Evolutionary conservation across 2,888 invertebrate genomes (phyloP).

Genomic region (Phortica okadai): DNA sequence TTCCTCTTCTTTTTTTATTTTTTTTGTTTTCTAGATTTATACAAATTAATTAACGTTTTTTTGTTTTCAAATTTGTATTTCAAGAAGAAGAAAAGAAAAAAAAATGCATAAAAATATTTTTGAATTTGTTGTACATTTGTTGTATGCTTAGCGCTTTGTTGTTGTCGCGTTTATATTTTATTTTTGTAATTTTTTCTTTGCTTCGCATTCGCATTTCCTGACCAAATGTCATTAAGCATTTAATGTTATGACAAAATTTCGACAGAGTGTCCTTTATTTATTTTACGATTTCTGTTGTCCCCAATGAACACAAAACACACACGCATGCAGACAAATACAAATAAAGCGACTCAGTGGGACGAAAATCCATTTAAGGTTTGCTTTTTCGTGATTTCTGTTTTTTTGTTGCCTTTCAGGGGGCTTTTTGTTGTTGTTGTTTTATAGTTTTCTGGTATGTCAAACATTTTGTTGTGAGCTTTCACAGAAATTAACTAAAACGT

Average conservation of each 20-base stretch:
- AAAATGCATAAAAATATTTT: background rate
- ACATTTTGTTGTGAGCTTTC: conserved; percentile 67
- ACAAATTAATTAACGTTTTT: conserved; percentile 62
- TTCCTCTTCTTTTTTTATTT: background rate
- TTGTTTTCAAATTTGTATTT: background rate
- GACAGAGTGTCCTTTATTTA: conserved; percentile 51
- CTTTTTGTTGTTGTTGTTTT: conserved; percentile 43
- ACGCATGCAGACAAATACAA: background rate
- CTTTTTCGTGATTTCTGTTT: conserved; percentile 62
- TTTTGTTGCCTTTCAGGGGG: conserved; percentile 38
- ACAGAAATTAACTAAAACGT: conserved; percentile 72
- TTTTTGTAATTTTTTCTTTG: background rate
- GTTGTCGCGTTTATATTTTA: background rate
- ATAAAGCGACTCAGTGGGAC: background rate
- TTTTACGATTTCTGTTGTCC: conserved; percentile 25
- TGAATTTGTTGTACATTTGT: background rate
- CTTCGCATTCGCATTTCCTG: conserved; percentile 56
- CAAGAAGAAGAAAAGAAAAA: background rate
- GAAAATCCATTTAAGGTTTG: conserved; percentile 40
- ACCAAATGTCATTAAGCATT: conserved; percentile 69
- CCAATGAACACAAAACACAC: conserved; percentile 13
- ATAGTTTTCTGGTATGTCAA: conserved; percentile 52
- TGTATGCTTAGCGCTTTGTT: background rate
- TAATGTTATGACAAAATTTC: conserved; percentile 68
- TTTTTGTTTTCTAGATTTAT: conserved; percentile 44